These are phyloP conservation scores for Chaetogeoica ovagalla DNA, from an alignment of 2,888 invertebrate genomes.

Conservation along the genomic window DNA sequence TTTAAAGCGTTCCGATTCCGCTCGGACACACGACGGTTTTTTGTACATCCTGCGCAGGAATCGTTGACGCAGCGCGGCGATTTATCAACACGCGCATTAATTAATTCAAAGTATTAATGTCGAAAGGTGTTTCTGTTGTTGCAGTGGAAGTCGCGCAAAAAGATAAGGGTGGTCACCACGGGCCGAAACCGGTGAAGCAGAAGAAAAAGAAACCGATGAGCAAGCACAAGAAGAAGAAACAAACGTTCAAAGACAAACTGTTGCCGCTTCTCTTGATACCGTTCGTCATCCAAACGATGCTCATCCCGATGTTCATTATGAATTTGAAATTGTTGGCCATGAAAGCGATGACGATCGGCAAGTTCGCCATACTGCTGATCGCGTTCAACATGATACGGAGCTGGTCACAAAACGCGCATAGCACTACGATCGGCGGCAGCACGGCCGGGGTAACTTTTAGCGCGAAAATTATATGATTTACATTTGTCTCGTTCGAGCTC, in stretches of 20 bases:
- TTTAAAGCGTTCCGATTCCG: too few species aligned
- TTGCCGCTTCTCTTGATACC: slow-evolving; percentile 57
- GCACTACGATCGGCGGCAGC: slow-evolving; percentile 12
- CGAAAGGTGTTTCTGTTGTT: neutral
- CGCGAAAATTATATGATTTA: too few species aligned
- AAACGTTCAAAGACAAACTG: slow-evolving; percentile 55
- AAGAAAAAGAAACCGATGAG: slow-evolving; percentile 54
- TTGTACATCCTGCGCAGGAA: too few species aligned
- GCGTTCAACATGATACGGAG: slow-evolving; percentile 56
- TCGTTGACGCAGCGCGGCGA: too few species aligned
- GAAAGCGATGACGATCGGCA: slow-evolving; percentile 57
- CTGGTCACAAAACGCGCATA: slow-evolving; percentile 43
- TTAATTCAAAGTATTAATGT: too few species aligned
- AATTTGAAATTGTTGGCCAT: slow-evolving; percentile 57
- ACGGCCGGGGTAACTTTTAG: slow-evolving; percentile 21
- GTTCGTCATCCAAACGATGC: slow-evolving; percentile 57
- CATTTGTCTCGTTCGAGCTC: too few species aligned
- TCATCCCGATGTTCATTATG: slow-evolving; percentile 57
- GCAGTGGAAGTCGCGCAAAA: neutral
- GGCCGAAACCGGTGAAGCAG: neutral
- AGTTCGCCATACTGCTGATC: slow-evolving; percentile 57
- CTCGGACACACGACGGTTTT: too few species aligned
- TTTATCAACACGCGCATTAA: too few species aligned
- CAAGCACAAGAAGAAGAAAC: slow-evolving; percentile 55
- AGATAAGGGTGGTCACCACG: slow-evolving; percentile 32